phyloP scores from a whole-genome alignment of 2,113 vertebrate species.

The Microtus pennsylvanicus region DNA sequence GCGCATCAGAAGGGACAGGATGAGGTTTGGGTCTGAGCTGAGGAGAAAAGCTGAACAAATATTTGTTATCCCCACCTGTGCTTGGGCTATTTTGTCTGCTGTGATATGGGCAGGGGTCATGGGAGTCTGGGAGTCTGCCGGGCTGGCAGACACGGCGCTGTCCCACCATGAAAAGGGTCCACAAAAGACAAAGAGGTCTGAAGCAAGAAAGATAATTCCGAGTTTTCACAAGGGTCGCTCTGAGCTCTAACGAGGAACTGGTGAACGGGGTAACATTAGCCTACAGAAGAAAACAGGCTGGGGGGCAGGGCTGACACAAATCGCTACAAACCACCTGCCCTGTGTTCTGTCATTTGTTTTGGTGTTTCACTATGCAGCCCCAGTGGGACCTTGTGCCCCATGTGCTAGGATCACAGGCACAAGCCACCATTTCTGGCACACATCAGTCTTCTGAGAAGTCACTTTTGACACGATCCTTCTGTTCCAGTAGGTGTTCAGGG shows the following conservation, averaged over 20 bases:
- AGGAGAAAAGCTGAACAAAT: slow-evolving; percentile 71
- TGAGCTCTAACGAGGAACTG: not conserved
- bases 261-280: not conserved
- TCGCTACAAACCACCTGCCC: not conserved
- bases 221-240: not conserved
- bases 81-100: not conserved
- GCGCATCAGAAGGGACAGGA: slow-evolving; percentile 70
- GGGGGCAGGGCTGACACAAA: too few relatives aligned
- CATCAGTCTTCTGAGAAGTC: not conserved
- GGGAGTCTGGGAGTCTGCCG: not conserved
- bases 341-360: not conserved
- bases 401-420: not conserved
- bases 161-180: not conserved
- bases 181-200: not conserved
- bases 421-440: not conserved
- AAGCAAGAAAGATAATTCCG: not conserved
- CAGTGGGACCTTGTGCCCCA: too few relatives aligned
- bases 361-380: not conserved
- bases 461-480: not conserved
- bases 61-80: slow-evolving; percentile 36
- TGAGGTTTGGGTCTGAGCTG: slow-evolving; percentile 65
- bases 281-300: not conserved
- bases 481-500: not conserved
- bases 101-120: not conserved
- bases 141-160: not conserved